Base-by-base conservation (phyloP, 2,888 invertebrate genomes). In the Nipponacmea schrenckii region DNA sequence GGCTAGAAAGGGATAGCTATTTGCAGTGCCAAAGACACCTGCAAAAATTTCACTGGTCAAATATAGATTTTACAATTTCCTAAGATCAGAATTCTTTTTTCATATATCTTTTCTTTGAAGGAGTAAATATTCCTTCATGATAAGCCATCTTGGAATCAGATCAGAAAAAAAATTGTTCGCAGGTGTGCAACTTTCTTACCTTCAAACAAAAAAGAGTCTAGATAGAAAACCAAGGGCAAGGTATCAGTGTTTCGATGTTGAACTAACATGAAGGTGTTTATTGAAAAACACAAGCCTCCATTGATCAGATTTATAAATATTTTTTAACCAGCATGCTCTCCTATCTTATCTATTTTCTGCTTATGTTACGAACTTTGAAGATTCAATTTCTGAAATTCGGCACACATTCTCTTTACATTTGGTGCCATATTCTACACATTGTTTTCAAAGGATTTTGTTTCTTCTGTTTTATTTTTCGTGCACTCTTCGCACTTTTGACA, bases 271-370 rank as follows among this genome's bases (percentile, higher is more conserved):
- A 2, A 56, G 20, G 12, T 56, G 56, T 56, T 20, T 12, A 56
- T 56, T 20, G 56, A 20, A 56, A 20, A 56, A 56, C 20, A 56
- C 56, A 20, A 24, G 56, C 4, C 20, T 24, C 12, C 56, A 56
- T 56, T 56, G 56, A 56, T 56, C 56, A 24, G 56, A 56, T 56
- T 24, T 56, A 14, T 15, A 56, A 56, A 56, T 56, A 56, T 56
- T 56, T 56, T 56, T 20, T 56, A 24, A 56, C 24, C 56, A 24
- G 56, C 56, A 56, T 20, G 56, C 10, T 10, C 5, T 56, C 20
- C 20, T 2, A 24, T 56, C 24, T 56, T 56, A 24, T 24, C 20
- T 24, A 48, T 20, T 20, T 10, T 56, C 2, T 20, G 24, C 24
- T 24, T 24, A 24, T 56, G 24, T 56, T 24, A 39, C 39, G 8